These are phyloP conservation scores for Cheilosia variabilis DNA, from an alignment of 2,888 invertebrate species.

Conservation along the genomic window DNA sequence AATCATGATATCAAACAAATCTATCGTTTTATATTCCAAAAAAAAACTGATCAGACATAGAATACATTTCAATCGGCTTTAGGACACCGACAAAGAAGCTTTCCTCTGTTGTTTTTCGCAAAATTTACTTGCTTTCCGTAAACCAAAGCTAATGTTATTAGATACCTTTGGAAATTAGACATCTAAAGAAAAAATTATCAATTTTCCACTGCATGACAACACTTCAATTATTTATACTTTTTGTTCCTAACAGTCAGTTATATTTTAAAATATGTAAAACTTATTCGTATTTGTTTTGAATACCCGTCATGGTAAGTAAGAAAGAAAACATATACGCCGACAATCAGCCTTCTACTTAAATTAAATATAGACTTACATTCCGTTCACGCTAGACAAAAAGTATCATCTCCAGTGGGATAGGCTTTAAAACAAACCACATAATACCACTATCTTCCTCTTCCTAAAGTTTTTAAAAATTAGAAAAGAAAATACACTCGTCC, in stretches of 20 bases:
- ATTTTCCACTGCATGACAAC: not conserved
- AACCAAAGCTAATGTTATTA: no score
- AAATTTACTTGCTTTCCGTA: no score
- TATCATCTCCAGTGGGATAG: slow-evolving; percentile 10
- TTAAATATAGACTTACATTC: slow-evolving; percentile 45
- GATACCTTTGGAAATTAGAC: no score
- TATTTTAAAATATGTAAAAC: no score
- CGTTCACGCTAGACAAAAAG: slow-evolving; percentile 24
- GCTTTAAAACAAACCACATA: slow-evolving; percentile 7
- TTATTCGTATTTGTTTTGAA: not conserved
- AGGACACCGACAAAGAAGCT: no score
- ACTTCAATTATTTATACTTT: not conserved
- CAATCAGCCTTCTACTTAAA: slow-evolving; percentile 3
- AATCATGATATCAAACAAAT: no score
- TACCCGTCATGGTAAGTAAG: no score
- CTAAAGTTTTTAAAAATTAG: slow-evolving; percentile 3
- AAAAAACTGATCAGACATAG: no score
- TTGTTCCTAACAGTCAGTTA: not conserved
- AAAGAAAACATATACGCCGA: not conserved
- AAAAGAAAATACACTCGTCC: slow-evolving; percentile 6
- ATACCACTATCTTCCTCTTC: slow-evolving; percentile 31
- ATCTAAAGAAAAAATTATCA: not conserved
- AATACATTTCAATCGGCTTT: no score
- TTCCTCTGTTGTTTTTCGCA: no score
- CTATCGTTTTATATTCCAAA: no score